These are phyloP conservation scores for Dendrophyllia cribrosa DNA, from an alignment of 64 coral and sea anemone genomes.

Conservation along the genomic window DNA sequence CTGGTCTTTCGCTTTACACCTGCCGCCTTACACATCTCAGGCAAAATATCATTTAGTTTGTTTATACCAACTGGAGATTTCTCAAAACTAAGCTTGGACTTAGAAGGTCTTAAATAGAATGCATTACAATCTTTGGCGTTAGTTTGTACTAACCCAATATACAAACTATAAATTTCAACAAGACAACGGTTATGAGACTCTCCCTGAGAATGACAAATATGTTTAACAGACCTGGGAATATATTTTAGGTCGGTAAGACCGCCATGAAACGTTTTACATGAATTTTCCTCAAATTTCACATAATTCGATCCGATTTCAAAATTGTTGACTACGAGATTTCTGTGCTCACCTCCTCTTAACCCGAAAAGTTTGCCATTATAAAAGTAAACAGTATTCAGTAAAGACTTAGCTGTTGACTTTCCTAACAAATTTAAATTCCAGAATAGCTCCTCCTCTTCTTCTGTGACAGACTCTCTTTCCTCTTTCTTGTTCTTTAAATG, in stretches of 20 bases:
- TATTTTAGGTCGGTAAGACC: constrained; percentile 18
- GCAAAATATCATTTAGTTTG: constrained; percentile 51
- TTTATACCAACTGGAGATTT: constrained; percentile 41
- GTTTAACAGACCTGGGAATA: not conserved
- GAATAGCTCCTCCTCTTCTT: constrained; percentile 21
- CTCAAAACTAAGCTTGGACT: not conserved
- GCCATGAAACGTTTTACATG: constrained; percentile 39
- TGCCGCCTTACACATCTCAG: constrained; percentile 8
- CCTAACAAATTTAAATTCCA: constrained; percentile 29
- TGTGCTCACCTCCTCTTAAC: constrained; percentile 9
- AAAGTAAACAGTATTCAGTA: constrained; percentile 26
- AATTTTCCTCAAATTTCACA: constrained; percentile 42
- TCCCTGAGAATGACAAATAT: not conserved
- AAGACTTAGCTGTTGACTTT: not conserved
- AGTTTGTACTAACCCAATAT: constrained; percentile 2
- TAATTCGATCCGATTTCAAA: not conserved
- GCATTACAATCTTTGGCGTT: not conserved
- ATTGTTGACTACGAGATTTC: not conserved
- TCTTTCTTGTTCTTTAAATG: not conserved
- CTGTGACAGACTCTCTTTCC: not conserved
- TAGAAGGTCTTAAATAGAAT: constrained; percentile 8
- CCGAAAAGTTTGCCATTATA: constrained; percentile 46
- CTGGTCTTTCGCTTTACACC: constrained; percentile 21
- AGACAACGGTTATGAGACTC: too few relatives aligned
- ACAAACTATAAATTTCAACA: too few relatives aligned